phyloP scores from a whole-genome alignment of 2,113 vertebrate genomes.

The Speoplatyrhinus poulsoni region DNA sequence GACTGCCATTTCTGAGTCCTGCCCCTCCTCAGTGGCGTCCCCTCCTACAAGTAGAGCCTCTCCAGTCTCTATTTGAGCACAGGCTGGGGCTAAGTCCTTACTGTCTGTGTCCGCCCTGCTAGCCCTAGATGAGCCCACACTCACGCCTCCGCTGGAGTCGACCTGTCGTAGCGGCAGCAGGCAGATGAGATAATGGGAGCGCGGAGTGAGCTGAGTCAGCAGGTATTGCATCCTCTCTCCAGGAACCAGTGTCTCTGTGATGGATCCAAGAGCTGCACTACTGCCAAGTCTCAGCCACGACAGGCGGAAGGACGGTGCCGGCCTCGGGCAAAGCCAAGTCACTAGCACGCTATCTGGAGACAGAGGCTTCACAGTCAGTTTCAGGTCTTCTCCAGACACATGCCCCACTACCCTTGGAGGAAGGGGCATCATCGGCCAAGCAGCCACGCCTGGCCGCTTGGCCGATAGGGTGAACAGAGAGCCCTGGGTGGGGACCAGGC shows the following conservation, averaged over 20 bases:
- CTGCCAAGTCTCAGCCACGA: slow-evolving; percentile 90
- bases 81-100: slow-evolving; percentile 83
- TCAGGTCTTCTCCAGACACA: slow-evolving; percentile 77
- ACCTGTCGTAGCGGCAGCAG: slow-evolving; percentile 83
- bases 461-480: slow-evolving; percentile 87
- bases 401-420: slow-evolving; percentile 72
- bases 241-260: slow-evolving; percentile 91
- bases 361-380: slow-evolving; percentile 86
- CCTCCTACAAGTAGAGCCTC: slow-evolving; percentile 72
- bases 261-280: slow-evolving; percentile 85
- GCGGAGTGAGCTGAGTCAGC: slow-evolving; percentile 86
- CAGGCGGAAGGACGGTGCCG: slow-evolving; percentile 84
- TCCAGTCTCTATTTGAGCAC: slow-evolving; percentile 88
- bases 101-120: slow-evolving; percentile 79
- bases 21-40: slow-evolving; percentile 77
- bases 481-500: slow-evolving; percentile 78
- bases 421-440: slow-evolving; percentile 81
- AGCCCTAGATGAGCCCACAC: slow-evolving; percentile 55
- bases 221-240: slow-evolving; percentile 90
- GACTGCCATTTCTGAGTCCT: slow-evolving; percentile 80
- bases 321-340: slow-evolving; percentile 83
- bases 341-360: slow-evolving; percentile 88
- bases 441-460: slow-evolving; percentile 82
- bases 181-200: slow-evolving; percentile 90
- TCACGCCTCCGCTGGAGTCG: slow-evolving; percentile 55